Base-by-base conservation (phyloP, 2,888 invertebrate species). In the Caradrina kadenii region DNA sequence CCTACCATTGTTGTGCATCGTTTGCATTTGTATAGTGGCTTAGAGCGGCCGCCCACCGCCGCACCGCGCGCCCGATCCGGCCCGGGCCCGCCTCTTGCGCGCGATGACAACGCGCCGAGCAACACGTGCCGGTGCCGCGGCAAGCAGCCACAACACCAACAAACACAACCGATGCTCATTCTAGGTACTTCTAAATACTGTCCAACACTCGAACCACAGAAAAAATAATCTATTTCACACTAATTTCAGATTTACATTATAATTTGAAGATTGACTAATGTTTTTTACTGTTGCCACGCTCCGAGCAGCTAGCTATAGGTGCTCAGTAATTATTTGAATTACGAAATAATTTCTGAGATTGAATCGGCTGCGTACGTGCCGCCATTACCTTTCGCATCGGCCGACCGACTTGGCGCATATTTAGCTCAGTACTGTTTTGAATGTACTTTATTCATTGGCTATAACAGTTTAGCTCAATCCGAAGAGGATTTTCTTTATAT, bases 1-100 rank as follows among this genome's bases (percentile, higher is more conserved):
- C 93, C 94, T 93, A 93, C 95, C 93, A 95, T 95, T 95, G 95
- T 95, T 92, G 88, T 90, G 88, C 91, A 89, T 92, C 91, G 93
- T 93, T 94, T 93, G 92, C 93, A 94, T 95, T 94, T 93, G 92
- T 95, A 95, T 94, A 91, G 93, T 91, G 91, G 90, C 91, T 86
- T 87, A 88, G 88, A 88, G 87, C 86, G 87, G 90, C 91, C 94
- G 93, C 93, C 94, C 92, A 92, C 91, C 53, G 54, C 62, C 59
- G 42, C 50, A 50, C 35, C 87, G 88, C 87, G 71, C 89, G 88
- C 80, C 89, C 76, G 55, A 31, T 8, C 22, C 31, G 39, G 31
- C 48, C 48, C 76, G 56, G 63, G 66, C 80, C 88, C 93, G 92
- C 93, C 93, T 91, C 89, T 86, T 83, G 77, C 83, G 78, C 52